Evolutionary conservation across 1,140 invertebrate genomes (phyloP).

Genomic region (Pogonus chalceus): DNA sequence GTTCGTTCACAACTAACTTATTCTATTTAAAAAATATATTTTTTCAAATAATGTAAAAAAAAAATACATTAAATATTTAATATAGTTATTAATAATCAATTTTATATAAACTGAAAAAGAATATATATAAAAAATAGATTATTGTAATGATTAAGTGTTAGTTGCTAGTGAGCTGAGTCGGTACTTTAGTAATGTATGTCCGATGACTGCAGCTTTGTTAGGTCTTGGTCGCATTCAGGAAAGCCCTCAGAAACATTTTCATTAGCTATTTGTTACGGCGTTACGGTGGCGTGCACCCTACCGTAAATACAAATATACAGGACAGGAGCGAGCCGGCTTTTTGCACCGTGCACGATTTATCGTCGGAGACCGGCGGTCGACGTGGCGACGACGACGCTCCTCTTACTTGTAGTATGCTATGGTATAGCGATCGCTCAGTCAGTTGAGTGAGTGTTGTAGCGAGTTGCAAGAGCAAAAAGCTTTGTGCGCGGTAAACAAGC

Average conservation of each 20-base stretch:
- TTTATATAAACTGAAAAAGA: too few relatives aligned
- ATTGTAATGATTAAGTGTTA: too few relatives aligned
- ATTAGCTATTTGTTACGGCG: conserved; percentile 32
- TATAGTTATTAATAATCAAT: too few relatives aligned
- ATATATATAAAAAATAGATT: too few relatives aligned
- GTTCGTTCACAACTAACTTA: too few relatives aligned
- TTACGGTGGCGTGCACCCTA: neutral
- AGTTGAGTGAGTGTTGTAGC: neutral
- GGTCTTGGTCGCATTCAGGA: conserved; percentile 14
- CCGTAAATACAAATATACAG: conserved; percentile 3
- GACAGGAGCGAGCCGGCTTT: neutral
- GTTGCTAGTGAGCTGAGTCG: too few relatives aligned
- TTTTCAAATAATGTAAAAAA: too few relatives aligned
- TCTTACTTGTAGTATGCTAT: neutral
- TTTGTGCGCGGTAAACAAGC: neutral
- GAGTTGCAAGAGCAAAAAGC: too few relatives aligned
- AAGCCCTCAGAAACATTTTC: conserved; percentile 28
- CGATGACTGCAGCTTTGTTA: conserved; percentile 30
- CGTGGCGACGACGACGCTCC: neutral
- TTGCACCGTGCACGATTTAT: conserved; percentile 1
- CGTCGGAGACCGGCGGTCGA: neutral
- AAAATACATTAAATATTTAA: too few relatives aligned
- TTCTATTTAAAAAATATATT: too few relatives aligned
- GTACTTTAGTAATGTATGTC: too few relatives aligned
- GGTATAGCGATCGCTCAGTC: neutral